A percentile compares a stretch with the other conserved stretches of the same genome.
These are phyloP conservation scores for Taenioides sp. DNA, from an alignment of 2,797 vertebrate species.

Conservation along the genomic window DNA sequence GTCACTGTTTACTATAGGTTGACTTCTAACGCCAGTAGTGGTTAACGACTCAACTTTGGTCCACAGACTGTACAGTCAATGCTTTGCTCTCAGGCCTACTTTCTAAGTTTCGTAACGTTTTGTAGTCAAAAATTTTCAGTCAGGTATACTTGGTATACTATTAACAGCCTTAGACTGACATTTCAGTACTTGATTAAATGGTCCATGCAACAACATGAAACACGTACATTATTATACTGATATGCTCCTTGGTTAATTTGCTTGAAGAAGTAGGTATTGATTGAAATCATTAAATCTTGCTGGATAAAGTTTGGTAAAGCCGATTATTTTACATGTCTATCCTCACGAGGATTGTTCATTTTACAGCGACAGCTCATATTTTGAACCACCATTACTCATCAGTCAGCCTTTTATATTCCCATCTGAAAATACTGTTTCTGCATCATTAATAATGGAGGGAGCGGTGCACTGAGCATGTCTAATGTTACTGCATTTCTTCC, in stretches of 20 bases:
- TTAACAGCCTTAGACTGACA: no score
- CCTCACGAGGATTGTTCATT: background rate
- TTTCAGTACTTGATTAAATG: no score
- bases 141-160: no score
- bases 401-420: constrained; percentile 23
- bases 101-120: background rate
- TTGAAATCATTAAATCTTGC: background rate
- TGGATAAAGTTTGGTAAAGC: background rate
- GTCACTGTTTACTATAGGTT: background rate
- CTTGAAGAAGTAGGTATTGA: background rate
- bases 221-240: background rate
- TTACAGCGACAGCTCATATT: constrained; percentile 7
- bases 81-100: background rate
- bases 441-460: constrained; percentile 53
- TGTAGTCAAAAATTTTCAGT: no score
- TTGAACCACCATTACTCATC: constrained; percentile 8
- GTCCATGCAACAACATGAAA: background rate
- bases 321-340: background rate
- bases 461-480: constrained; percentile 28
- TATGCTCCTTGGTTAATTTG: background rate
- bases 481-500: constrained; percentile 39
- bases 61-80: background rate
- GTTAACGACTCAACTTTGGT: background rate
- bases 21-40: background rate
- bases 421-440: constrained; percentile 42